Evolutionary conservation across 2,888 invertebrate species (phyloP), one percentile per base, ranked within the genome.

Genomic region (Carcina quercana): DNA sequence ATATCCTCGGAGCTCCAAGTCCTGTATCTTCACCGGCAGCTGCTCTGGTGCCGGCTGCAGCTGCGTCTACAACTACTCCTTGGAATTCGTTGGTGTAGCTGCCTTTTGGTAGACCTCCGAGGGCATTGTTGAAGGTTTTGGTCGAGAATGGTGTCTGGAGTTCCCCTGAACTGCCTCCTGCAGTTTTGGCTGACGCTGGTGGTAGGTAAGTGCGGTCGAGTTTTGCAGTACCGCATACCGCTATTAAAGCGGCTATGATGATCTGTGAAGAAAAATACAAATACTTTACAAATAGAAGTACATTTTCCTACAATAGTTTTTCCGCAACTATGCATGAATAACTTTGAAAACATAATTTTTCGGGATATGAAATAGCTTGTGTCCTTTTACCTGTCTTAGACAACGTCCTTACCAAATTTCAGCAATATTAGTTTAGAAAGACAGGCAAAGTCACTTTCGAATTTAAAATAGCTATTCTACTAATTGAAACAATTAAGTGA

Each of bases 1-100:
- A 46, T 2, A 47, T 41, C 42, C 80, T 66, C 1, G 74, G 54
- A 3, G 47, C 70, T 28, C 83, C 82, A 4, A 83, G 56, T 6
- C 74, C 79, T 2, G 66, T 59, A 19, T 62, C 66, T 13, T 37
- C 53, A 6, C 58, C 52, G 10, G 60, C 50, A 12, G 68, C 61
- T 0, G 69, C 50, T 40, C 80, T 67, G 3, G 66, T 75, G 0
- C 76, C 79, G 25, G 76, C 59, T 2, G 62, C 49, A 1, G 59
- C 71, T 15, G 79, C 82, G 17, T 83, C 82, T 2, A 83, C 78
- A 0, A 82, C 74, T 0, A 83, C 72, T n/a, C 80, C 83, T 51
- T 73, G 61, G 34, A 56, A 68, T 0, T 74, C 70, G 38, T 82
- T 82, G 0, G 57, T 58, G 39, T 62, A 74, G 32, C 78, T 62